Conservation (phyloP, 2,888 invertebrate species). For the Lasioglossum pauxillum region DNA sequence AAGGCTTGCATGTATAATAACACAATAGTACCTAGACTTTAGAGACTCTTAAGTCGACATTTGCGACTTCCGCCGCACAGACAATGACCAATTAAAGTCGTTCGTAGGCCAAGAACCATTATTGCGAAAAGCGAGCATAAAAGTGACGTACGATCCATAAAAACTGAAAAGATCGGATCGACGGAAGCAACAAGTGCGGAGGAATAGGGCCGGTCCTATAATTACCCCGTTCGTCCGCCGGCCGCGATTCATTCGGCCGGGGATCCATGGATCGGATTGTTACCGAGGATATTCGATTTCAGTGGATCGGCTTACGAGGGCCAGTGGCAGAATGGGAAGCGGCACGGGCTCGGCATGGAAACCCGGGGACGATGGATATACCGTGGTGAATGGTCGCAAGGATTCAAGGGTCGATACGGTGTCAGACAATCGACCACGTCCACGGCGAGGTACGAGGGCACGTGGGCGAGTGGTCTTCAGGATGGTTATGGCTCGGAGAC, state of each 20-base stretch:
- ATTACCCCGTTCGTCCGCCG: constrained; percentile 11
- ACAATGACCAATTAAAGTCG: background rate
- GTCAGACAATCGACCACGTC: constrained; percentile 97
- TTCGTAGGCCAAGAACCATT: background rate
- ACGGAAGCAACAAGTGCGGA: constrained; percentile 40
- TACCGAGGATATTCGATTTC: constrained; percentile 69
- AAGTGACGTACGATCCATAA: background rate
- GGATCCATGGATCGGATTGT: constrained; percentile 1
- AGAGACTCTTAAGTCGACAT: background rate
- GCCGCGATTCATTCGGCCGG: constrained; percentile 1
- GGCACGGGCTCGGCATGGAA: constrained; percentile 99
- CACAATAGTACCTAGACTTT: background rate
- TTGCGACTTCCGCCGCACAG: background rate
- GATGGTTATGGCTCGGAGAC: constrained; percentile 99
- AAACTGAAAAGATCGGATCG: background rate
- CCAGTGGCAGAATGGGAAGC: constrained; percentile 99
- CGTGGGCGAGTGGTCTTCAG: constrained; percentile 99
- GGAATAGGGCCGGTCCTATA: background rate
- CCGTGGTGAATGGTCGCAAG: constrained; percentile 99
- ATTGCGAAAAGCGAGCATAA: background rate
- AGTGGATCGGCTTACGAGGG: constrained; percentile 98
- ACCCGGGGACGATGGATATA: constrained; percentile 98
- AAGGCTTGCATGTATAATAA: background rate
- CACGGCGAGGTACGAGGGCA: constrained; percentile 98
- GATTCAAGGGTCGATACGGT: constrained; percentile 99